These are phyloP conservation scores for Aptenodytes forsteri DNA, from an alignment of 2,113 vertebrate genomes.

Conservation along the genomic window DNA sequence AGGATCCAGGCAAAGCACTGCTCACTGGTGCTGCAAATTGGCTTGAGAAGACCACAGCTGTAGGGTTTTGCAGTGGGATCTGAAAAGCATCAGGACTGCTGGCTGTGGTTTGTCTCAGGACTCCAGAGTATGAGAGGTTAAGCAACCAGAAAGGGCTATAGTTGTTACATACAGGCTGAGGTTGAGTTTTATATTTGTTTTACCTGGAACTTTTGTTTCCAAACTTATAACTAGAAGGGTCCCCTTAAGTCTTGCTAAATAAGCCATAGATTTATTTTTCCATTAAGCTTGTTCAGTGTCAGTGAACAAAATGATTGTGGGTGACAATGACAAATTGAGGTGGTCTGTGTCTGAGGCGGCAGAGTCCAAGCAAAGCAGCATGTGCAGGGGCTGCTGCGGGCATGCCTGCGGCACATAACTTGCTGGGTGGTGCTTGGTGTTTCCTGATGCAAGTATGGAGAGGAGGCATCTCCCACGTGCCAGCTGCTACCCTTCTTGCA, in stretches of 20 bases:
- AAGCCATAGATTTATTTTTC: neutral
- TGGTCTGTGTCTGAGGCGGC: neutral
- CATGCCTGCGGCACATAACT: neutral
- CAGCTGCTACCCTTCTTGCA: neutral
- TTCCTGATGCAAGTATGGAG: neutral
- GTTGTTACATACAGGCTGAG: neutral
- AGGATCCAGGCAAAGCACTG: neutral
- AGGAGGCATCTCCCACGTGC: neutral
- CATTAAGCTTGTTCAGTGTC: neutral
- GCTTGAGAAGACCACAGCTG: neutral
- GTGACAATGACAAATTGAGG: conserved; percentile 19
- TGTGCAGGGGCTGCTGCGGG: neutral
- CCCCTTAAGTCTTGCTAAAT: neutral
- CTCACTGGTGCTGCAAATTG: neutral
- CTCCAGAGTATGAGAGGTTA: neutral
- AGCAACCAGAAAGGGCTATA: neutral
- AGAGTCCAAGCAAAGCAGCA: neutral
- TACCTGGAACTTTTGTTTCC: neutral
- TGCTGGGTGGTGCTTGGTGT: neutral
- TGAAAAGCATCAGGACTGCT: neutral
- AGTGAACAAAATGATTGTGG: neutral
- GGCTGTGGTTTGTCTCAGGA: neutral
- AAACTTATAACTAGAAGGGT: neutral
- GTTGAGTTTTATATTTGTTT: neutral
- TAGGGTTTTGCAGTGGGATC: neutral